Conservation (phyloP, 1,140 invertebrate genomes). For the Brachionus paranguensis region DNA sequence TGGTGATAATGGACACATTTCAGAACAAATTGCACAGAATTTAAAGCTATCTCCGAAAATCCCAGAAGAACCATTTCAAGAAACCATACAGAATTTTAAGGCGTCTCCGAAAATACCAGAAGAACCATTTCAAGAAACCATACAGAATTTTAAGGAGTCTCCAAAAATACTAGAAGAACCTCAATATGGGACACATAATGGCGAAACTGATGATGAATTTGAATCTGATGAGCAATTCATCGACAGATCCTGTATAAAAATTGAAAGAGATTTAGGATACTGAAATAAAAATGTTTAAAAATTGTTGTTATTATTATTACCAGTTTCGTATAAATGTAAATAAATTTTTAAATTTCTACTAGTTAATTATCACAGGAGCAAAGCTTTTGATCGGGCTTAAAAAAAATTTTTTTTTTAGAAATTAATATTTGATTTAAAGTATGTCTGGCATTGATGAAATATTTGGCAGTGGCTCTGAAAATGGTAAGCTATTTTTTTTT, state of each 20-base stretch:
- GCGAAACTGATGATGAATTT: background rate
- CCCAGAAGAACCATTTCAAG: background rate
- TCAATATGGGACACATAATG: background rate
- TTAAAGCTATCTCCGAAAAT: background rate
- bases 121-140: background rate
- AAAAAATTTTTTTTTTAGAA: background rate
- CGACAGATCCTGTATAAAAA: background rate
- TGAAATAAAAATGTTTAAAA: background rate
- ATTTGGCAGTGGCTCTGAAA: slow-evolving; percentile 31
- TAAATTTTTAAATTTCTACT: background rate
- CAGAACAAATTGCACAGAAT: background rate
- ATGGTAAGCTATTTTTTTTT: background rate
- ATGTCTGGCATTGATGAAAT: slow-evolving; percentile 29
- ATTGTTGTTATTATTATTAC: background rate
- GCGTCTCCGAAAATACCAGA: background rate
- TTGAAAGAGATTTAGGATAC: background rate
- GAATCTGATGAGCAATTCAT: background rate
- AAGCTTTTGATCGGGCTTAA: background rate
- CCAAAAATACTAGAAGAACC: background rate
- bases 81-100: background rate
- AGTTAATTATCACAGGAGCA: background rate
- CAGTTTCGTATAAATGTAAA: background rate
- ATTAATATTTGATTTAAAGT: background rate
- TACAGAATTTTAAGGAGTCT: background rate
- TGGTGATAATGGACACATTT: background rate